phyloP scores from a whole-genome alignment of 2,113 vertebrate species.

The Trematocara nigrifrons region DNA sequence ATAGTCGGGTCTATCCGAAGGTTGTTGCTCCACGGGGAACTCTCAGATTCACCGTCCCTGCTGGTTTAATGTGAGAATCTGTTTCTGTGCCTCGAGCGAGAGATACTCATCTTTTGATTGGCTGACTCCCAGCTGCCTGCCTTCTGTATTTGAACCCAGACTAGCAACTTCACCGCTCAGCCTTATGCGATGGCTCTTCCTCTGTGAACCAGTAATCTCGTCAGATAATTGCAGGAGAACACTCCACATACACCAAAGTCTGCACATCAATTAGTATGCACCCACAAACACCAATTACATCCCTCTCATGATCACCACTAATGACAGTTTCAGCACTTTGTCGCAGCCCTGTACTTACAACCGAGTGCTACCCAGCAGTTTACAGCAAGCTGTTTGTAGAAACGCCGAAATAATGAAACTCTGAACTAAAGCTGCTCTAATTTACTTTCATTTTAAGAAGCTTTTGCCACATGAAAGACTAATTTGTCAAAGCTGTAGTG shows the following conservation, averaged over 20 bases:
- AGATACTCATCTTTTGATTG: conserved; percentile 35
- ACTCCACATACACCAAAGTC: neutral
- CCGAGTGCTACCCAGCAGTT: neutral
- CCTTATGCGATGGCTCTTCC: neutral
- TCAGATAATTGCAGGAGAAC: conserved; percentile 29
- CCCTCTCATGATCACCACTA: conserved; percentile 8
- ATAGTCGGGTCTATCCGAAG: neutral
- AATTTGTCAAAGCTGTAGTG: conserved; percentile 15
- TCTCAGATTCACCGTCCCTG: neutral
- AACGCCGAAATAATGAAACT: conserved; percentile 1
- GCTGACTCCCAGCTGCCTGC: neutral
- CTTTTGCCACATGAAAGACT: conserved; percentile 29
- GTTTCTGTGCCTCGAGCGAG: neutral
- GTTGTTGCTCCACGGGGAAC: neutral
- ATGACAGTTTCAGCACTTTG: neutral
- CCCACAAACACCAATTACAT: conserved; percentile 34
- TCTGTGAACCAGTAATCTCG: neutral
- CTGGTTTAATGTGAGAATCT: conserved; percentile 5
- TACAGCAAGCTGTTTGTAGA: conserved; percentile 9
- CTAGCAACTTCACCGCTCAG: neutral
- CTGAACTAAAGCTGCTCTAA: conserved; percentile 35
- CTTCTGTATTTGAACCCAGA: neutral
- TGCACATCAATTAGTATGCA: conserved; percentile 30
- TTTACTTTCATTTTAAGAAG: conserved; percentile 39
- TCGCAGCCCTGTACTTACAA: neutral